phyloP scores from a whole-genome alignment of 2,888 invertebrate species.

The Zele albiditarsus region DNA sequence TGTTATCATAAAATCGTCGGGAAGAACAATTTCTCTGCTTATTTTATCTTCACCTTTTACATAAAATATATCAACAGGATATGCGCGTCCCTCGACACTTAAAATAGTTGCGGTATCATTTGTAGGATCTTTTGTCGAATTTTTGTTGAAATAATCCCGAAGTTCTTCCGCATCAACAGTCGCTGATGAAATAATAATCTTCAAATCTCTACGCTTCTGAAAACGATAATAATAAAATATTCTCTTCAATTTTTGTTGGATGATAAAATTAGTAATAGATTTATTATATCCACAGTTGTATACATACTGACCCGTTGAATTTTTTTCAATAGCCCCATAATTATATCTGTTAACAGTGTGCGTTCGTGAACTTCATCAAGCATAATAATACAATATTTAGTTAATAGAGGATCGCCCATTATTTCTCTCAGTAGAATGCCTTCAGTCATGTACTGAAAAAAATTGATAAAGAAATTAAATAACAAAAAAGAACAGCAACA shows the following conservation, averaged over 20 bases:
- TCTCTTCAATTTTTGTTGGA: not conserved
- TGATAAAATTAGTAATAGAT: not conserved
- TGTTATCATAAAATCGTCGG: too few species aligned
- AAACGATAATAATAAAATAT: conserved; percentile 44
- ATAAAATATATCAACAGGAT: conserved; percentile 91
- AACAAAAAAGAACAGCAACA: not conserved
- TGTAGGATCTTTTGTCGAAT: conserved; percentile 69
- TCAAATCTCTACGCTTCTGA: conserved; percentile 86
- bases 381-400: conserved; percentile 90
- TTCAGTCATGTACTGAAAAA: conserved; percentile 92
- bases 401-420: conserved; percentile 93
- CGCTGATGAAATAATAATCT: conserved; percentile 93
- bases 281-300: too few species aligned
- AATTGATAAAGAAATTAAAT: conserved; percentile 30
- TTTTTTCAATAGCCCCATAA: conserved; percentile 95
- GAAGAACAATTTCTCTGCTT: too few species aligned
- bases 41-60: conserved; percentile 76
- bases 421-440: conserved; percentile 95
- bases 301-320: conserved; percentile 80
- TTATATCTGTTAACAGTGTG: conserved; percentile 92
- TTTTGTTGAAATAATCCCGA: conserved; percentile 83
- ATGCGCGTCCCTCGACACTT: conserved; percentile 90
- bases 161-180: conserved; percentile 95
- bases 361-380: conserved; percentile 98
- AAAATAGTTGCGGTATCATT: conserved; percentile 86